Conservation (phyloP, 2,113 vertebrate species). For the Zosterops borbonicus region DNA sequence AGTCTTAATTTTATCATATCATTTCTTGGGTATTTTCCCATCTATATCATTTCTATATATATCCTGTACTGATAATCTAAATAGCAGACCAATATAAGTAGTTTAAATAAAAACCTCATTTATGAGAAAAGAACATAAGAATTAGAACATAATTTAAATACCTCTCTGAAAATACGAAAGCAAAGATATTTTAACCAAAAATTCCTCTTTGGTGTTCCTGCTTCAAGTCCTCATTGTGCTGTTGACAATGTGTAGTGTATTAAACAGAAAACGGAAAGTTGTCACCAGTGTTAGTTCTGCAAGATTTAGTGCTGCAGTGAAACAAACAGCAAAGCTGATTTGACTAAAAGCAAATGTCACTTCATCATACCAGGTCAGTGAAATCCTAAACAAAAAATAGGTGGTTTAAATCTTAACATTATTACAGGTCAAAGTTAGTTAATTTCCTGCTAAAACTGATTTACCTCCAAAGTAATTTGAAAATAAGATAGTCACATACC, state of each 20-base stretch:
- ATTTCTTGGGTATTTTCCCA: conserved; percentile 28
- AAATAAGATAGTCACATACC: background rate
- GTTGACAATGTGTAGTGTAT: background rate
- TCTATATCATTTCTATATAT: background rate
- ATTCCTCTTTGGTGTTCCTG: background rate
- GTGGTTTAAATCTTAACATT: background rate
- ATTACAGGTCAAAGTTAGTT: background rate
- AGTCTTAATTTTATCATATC: background rate
- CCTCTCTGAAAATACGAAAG: background rate
- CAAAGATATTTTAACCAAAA: background rate
- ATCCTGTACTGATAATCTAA: background rate
- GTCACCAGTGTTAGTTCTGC: background rate
- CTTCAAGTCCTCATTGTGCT: background rate
- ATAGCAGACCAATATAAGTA: background rate
- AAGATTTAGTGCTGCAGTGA: background rate
- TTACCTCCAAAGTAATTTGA: background rate
- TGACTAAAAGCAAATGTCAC: background rate
- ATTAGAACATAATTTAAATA: background rate
- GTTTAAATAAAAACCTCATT: background rate
- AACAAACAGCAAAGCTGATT: background rate
- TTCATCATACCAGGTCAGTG: background rate
- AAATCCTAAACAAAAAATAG: background rate
- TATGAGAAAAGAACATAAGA: background rate
- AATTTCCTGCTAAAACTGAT: background rate
- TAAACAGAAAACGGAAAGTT: background rate